phyloP scores from a whole-genome alignment of 2,113 vertebrate genomes.

The Pollachius pollachius region DNA sequence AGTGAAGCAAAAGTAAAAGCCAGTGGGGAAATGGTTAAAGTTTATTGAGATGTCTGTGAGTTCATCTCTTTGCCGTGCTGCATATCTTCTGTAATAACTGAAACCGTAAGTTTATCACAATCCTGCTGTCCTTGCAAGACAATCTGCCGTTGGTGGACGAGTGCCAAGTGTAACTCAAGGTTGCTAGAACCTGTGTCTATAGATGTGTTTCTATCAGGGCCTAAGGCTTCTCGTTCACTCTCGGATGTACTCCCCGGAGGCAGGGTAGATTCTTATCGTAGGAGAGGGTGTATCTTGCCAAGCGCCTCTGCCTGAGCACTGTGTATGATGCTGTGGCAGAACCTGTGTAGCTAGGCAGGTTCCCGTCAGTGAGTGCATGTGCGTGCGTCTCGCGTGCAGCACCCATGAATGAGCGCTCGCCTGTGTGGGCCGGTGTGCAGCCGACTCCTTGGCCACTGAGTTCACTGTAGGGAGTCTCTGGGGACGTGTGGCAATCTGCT shows the following conservation, averaged over 20 bases:
- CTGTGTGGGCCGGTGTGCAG: conserved; percentile 1
- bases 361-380: background rate
- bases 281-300: background rate
- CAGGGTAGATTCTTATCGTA: background rate
- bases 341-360: background rate
- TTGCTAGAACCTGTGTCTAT: background rate
- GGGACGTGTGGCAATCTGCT: conserved; percentile 60
- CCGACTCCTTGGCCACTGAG: background rate
- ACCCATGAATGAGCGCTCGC: background rate
- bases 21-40: background rate
- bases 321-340: background rate
- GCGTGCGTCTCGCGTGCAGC: background rate
- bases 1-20: no score
- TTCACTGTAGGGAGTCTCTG: conserved; percentile 1
- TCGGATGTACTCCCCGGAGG: background rate
- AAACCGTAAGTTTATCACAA: no score
- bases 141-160: background rate
- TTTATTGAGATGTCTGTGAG: background rate
- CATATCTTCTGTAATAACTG: no score
- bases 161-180: background rate
- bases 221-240: background rate
- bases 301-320: background rate
- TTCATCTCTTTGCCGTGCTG: no score
- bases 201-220: background rate
- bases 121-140: no score